Evolutionary conservation across 2,113 vertebrate species (phyloP).

Genomic region (Notothenia coriiceps): DNA sequence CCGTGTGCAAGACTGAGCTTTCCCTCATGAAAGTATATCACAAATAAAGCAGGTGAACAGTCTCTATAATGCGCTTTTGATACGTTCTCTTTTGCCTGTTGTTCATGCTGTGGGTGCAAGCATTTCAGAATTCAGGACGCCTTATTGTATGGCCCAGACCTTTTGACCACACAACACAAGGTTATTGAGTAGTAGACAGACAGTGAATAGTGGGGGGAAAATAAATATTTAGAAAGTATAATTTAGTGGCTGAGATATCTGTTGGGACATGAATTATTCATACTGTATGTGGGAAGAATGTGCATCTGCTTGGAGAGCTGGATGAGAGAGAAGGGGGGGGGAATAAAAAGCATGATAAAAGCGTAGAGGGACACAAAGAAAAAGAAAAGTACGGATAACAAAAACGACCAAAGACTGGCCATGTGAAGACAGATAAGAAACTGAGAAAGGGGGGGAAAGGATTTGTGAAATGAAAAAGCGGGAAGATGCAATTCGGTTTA

Average conservation of each 20-base stretch:
- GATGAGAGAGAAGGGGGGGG: slow-evolving; percentile 10
- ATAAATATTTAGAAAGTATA: slow-evolving; percentile 82
- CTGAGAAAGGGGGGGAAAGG: not conserved
- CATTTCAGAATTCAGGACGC: slow-evolving; percentile 16
- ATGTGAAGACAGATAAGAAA: slow-evolving; percentile 15
- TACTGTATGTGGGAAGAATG: slow-evolving; percentile 71
- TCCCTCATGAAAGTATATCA: not conserved
- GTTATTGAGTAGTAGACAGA: slow-evolving; percentile 19
- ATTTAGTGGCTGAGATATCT: slow-evolving; percentile 83
- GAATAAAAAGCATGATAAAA: slow-evolving; percentile 35
- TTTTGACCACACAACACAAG: slow-evolving; percentile 35
- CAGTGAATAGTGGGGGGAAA: slow-evolving; percentile 35
- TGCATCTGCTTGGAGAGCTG: slow-evolving; percentile 63
- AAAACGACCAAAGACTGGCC: slow-evolving; percentile 34
- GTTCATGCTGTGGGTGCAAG: not conserved
- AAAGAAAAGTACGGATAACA: slow-evolving; percentile 11
- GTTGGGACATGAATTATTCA: slow-evolving; percentile 81
- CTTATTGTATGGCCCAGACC: slow-evolving; percentile 23
- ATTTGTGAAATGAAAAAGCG: slow-evolving; percentile 34
- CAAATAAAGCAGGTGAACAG: not conserved
- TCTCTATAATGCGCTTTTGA: not conserved
- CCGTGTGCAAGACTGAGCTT: not conserved
- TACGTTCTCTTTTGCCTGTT: not conserved
- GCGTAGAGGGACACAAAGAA: slow-evolving; percentile 36
- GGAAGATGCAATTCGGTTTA: not conserved